Base-by-base conservation (phyloP, 2,888 invertebrate genomes). In the Petrolisthes cinctipes region DNA sequence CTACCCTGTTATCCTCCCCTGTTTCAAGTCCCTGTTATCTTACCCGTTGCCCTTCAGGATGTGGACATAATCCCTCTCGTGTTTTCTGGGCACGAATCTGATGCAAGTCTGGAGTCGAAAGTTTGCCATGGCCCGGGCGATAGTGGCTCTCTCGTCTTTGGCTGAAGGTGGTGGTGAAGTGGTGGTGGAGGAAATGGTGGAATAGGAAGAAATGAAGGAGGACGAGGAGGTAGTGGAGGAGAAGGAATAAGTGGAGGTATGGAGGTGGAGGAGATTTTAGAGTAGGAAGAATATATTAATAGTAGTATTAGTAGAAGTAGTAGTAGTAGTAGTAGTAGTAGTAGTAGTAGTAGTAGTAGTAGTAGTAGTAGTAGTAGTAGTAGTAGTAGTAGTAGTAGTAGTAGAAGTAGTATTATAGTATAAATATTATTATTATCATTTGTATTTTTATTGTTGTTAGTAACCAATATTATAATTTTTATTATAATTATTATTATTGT, bases 61-160 rank as follows among this genome's bases (percentile, higher is more conserved):
- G 75, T 86, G 90, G 61, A 92, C 91, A 89, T 92, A 92, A 84
- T 91, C 91, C 1, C 37, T 7, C 78, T 92, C 92, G 5, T 56
- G 85, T 5, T 79, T 86, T 9, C 92, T 89, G 5, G 92, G 92
- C 61, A 91, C 90, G 85, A 93, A 92, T 5, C 91, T 89, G 73
- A 93, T 91, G 85, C 93, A 93, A 9, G 83, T 86, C 17, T 76
- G 61, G n/a, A 80, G 11, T 37, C 85, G 68, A 71, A 82, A 81
- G 57, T 66, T 78, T 51, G 20, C 51, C 56, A 90, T 83, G 71
- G 90, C 87, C 20, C 7, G 76, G 73, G 86, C 84, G 57, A 90
- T 86, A 5, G 76, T 57, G 4, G 56, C 82, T 5, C 89, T 73
- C 57, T 86, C 84, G 14, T 17, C n/a, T 17, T 17, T 5, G 53